Evolutionary conservation across 2,797 vertebrate genomes (phyloP).

Genomic region (Malacoraja senta): DNA sequence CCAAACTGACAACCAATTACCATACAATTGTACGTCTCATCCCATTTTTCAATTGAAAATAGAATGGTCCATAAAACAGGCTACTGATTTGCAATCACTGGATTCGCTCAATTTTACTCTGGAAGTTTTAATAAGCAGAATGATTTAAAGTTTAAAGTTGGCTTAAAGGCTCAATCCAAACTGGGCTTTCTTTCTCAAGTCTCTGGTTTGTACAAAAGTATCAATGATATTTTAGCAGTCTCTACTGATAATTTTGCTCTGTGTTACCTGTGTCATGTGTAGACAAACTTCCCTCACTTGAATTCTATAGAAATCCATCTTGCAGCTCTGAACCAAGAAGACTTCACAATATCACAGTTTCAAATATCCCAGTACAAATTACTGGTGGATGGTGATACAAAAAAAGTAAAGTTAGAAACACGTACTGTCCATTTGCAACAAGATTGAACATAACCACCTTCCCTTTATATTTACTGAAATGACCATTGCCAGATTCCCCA

Average conservation of each 20-base stretch:
- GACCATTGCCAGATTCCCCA: no score
- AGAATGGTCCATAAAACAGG: not conserved
- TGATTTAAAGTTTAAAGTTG: no score
- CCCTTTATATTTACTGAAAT: no score
- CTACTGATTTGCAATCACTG: not conserved
- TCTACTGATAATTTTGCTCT: not conserved
- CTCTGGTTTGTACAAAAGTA: not conserved
- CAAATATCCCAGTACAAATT: not conserved
- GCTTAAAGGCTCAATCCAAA: not conserved
- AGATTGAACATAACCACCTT: no score
- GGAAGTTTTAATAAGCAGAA: not conserved
- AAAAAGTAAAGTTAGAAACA: not conserved
- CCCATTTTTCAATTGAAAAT: not conserved
- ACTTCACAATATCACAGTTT: not conserved
- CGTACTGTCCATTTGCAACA: no score
- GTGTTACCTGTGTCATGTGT: not conserved
- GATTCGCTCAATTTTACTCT: not conserved
- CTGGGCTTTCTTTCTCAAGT: not conserved
- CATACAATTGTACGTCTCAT: not conserved
- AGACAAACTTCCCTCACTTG: not conserved
- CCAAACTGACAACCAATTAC: no score
- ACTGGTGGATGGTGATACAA: not conserved
- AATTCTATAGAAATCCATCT: not conserved
- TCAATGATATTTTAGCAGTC: not conserved
- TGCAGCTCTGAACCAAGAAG: not conserved